Conservation (phyloP, 2,113 vertebrate species). For the Myrmophylax atrothorax region DNA sequence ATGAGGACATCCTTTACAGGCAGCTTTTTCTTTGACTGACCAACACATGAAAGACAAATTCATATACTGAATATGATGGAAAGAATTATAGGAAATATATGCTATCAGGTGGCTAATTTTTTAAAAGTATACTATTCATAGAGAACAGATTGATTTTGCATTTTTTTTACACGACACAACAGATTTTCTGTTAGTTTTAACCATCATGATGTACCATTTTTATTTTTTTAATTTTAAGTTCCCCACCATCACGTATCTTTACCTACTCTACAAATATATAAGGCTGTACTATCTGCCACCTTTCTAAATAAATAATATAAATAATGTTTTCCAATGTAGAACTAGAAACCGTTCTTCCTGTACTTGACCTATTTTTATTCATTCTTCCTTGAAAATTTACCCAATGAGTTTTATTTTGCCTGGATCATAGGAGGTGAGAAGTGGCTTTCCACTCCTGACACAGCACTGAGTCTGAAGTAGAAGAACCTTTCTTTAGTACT, state of each 20-base stretch:
- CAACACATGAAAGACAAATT: background rate
- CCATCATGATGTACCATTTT: background rate
- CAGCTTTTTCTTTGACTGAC: background rate
- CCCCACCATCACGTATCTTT: background rate
- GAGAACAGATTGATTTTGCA: conserved; percentile 38
- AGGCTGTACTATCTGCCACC: background rate
- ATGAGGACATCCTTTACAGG: background rate
- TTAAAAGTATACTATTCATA: background rate
- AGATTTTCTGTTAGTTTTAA: background rate
- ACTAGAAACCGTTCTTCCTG: conserved; percentile 26
- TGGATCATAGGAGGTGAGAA: conserved; percentile 36
- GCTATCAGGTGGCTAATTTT: background rate
- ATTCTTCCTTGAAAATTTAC: conserved; percentile 8
- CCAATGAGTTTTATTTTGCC: conserved; percentile 48
- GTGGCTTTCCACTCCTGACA: conserved; percentile 20
- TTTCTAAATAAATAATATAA: background rate
- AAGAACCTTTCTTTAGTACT: background rate
- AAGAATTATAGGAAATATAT: background rate
- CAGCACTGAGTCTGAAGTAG: background rate
- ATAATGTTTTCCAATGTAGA: background rate
- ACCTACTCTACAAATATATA: background rate
- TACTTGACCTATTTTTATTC: conserved; percentile 22
- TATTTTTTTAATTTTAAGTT: background rate
- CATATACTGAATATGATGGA: background rate
- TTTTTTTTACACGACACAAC: background rate